These are phyloP conservation scores for Asteroscopus sphinx DNA, from an alignment of 2,888 invertebrate genomes.

Conservation along the genomic window DNA sequence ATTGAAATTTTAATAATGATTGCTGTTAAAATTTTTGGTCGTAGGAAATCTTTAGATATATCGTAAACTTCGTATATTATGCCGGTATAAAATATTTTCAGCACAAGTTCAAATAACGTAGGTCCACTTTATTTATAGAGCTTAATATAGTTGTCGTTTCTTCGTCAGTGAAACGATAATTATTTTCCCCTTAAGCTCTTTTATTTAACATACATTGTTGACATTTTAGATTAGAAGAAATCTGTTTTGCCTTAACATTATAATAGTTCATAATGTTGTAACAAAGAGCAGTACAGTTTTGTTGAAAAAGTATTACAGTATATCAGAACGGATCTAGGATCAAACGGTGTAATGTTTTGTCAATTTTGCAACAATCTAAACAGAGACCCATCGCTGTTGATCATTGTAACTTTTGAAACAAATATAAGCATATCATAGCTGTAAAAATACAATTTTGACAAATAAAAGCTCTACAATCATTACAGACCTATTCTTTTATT, in stretches of 20 bases:
- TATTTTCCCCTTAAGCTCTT: conserved; percentile 83
- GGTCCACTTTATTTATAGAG: conserved; percentile 88
- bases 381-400: conserved; percentile 89
- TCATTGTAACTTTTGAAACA: conserved; percentile 92
- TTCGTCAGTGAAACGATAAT: conserved; percentile 71
- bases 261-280: conserved; percentile 86
- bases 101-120: conserved; percentile 89
- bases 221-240: conserved; percentile 87
- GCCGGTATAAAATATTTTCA: conserved; percentile 80
- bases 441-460: conserved; percentile 96
- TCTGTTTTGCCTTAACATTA: conserved; percentile 89
- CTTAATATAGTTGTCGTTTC: conserved; percentile 76
- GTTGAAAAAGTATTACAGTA: conserved; percentile 83
- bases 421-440: conserved; percentile 98
- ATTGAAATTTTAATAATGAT: conserved; percentile 26
- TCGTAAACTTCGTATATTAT: conserved; percentile 71
- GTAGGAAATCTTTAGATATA: conserved; percentile 41
- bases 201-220: conserved; percentile 89
- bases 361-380: conserved; percentile 84
- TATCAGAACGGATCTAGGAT: conserved; percentile 79
- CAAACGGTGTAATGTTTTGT: conserved; percentile 84
- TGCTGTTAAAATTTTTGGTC: conserved; percentile 38
- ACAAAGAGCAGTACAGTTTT: conserved; percentile 85
- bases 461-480: conserved; percentile 93
- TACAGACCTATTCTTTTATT: conserved; percentile 80